phyloP scores from a whole-genome alignment of 2,888 invertebrate genomes.

The Mesopsocus fuscifrons region DNA sequence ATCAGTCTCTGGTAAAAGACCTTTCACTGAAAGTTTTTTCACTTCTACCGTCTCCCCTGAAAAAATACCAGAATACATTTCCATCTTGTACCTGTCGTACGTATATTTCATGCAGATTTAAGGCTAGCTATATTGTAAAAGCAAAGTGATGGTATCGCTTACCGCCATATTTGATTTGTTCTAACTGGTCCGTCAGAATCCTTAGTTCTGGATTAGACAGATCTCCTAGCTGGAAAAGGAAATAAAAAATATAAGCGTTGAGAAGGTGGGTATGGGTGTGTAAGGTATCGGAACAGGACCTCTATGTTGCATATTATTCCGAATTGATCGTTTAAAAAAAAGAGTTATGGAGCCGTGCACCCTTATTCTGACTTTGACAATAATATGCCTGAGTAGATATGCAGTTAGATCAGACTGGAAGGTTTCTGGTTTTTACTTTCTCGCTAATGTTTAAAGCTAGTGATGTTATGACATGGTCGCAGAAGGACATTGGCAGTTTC shows the following conservation, averaged over 20 bases:
- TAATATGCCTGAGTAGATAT: too few species aligned
- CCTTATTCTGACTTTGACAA: too few species aligned
- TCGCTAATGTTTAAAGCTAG: too few species aligned
- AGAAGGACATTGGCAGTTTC: too few species aligned
- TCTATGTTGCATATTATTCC: too few species aligned
- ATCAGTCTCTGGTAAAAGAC: slow-evolving; percentile 78
- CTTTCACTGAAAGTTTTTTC: slow-evolving; percentile 66
- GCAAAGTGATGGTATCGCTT: slow-evolving; percentile 22
- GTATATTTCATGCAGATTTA: not conserved
- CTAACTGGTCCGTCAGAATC: slow-evolving; percentile 78
- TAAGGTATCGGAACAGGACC: not conserved
- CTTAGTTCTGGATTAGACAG: slow-evolving; percentile 79
- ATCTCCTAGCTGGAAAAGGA: slow-evolving; percentile 65
- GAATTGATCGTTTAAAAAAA: too few species aligned
- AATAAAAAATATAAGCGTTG: slow-evolving; percentile 13
- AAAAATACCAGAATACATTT: slow-evolving; percentile 20
- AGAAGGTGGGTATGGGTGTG: not conserved
- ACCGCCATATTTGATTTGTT: slow-evolving; percentile 84
- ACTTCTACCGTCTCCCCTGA: slow-evolving; percentile 69
- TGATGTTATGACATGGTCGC: too few species aligned
- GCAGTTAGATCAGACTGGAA: too few species aligned
- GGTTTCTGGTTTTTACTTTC: too few species aligned
- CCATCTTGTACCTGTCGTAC: not conserved
- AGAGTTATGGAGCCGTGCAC: too few species aligned
- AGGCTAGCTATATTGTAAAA: too few species aligned